Conservation (phyloP, 2,888 invertebrate genomes). For the Siphonodentalium dalli region DNA sequence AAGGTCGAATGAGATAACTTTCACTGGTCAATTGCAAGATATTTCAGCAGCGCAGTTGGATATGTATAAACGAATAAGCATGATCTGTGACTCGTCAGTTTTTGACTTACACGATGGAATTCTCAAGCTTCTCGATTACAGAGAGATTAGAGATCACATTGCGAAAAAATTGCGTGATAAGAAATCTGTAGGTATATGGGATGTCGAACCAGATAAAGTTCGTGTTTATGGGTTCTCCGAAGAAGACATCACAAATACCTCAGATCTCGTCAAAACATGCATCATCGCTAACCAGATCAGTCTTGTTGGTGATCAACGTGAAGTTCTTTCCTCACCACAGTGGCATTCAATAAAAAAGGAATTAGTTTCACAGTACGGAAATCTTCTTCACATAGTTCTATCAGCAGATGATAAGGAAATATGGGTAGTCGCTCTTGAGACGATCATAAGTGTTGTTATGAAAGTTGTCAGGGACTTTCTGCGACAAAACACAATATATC, state of each 20-base stretch:
- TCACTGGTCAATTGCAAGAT: constrained; percentile 8
- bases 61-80: constrained; percentile 6
- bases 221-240: constrained; percentile 1
- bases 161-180: constrained; percentile 4
- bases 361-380: background rate
- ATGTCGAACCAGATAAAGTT: background rate
- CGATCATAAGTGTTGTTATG: constrained; percentile 5
- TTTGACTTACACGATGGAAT: background rate
- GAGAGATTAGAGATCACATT: constrained; percentile 4
- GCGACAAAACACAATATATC: constrained; percentile 21
- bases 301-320: no score
- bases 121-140: constrained; percentile 1
- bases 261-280: constrained; percentile 6
- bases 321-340: background rate
- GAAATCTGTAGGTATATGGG: constrained; percentile 10
- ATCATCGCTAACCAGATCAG: no score
- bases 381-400: constrained; percentile 11
- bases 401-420: background rate
- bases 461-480: constrained; percentile 23
- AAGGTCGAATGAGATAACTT: constrained; percentile 2
- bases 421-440: constrained; percentile 1
- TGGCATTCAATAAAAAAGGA: background rate
- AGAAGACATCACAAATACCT: background rate
- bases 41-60: constrained; percentile 10
- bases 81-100: background rate